Evolutionary conservation across 2,797 vertebrate genomes (phyloP).

Genomic region (Okamejei kenojei): DNA sequence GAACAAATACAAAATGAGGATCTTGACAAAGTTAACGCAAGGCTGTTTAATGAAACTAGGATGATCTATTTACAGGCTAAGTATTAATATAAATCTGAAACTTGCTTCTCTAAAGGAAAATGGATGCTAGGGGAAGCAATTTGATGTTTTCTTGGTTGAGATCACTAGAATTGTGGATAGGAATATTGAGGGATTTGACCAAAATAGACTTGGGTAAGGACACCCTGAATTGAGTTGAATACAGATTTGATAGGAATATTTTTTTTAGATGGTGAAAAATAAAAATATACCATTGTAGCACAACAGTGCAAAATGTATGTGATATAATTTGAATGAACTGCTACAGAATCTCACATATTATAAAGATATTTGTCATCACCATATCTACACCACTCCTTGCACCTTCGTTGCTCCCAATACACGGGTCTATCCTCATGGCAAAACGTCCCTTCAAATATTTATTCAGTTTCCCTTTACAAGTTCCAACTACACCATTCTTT

Average conservation of each 20-base stretch:
- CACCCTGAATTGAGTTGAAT: neutral
- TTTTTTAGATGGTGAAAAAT: neutral
- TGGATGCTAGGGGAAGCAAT: neutral
- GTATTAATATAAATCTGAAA: neutral
- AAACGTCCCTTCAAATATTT: neutral
- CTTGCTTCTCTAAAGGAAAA: neutral
- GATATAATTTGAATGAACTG: too few species aligned
- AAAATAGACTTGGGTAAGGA: neutral
- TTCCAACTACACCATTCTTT: neutral
- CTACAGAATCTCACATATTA: too few species aligned
- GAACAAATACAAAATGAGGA: neutral
- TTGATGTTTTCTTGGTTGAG: neutral
- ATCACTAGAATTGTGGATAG: neutral
- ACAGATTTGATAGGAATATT: neutral
- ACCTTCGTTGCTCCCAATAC: too few species aligned
- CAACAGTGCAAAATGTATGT: too few species aligned
- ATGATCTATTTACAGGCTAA: neutral
- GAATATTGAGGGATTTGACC: neutral
- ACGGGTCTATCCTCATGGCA: neutral
- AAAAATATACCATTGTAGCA: too few species aligned
- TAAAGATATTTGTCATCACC: too few species aligned
- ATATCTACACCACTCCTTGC: too few species aligned
- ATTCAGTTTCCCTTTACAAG: neutral
- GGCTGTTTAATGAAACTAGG: neutral
- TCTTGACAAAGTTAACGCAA: neutral